These are phyloP conservation scores for Stegophylla sp. DNA, from an alignment of 2,888 invertebrate genomes.

Conservation along the genomic window DNA sequence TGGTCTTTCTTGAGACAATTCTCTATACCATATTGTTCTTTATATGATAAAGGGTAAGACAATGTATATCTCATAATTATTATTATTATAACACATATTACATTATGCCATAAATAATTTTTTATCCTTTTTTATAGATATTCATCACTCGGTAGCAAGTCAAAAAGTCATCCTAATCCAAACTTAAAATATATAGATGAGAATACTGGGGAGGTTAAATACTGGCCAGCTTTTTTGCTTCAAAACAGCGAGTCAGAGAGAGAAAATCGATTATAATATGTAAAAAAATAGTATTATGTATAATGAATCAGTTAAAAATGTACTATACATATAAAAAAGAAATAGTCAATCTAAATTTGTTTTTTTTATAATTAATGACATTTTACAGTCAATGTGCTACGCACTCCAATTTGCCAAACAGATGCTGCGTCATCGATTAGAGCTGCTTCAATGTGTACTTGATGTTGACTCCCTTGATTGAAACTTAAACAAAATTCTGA, in stretches of 20 bases:
- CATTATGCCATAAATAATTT: not conserved
- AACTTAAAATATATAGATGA: constrained; percentile 69
- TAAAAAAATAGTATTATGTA: constrained; percentile 16
- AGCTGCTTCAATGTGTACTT: constrained; percentile 82
- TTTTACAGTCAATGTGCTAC: constrained; percentile 77
- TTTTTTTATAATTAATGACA: constrained; percentile 71
- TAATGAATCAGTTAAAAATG: constrained; percentile 5
- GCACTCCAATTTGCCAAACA: constrained; percentile 89
- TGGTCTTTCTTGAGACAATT: constrained; percentile 86
- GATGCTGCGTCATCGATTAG: constrained; percentile 84
- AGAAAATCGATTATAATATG: constrained; percentile 65
- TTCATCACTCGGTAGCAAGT: constrained; percentile 84
- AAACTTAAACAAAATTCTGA: constrained; percentile 87
- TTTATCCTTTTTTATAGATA: constrained; percentile 15
- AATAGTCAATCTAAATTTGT: not conserved
- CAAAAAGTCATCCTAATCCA: constrained; percentile 83
- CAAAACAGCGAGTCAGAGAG: constrained; percentile 72
- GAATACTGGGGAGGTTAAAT: constrained; percentile 66
- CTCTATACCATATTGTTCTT: constrained; percentile 84
- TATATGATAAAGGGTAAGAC: constrained; percentile 86
- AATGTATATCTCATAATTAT: not conserved
- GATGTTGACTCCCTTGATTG: constrained; percentile 71
- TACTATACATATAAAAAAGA: constrained; percentile 10
- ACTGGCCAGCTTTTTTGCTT: constrained; percentile 78
- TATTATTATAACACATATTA: not conserved